Evolutionary conservation across 1,140 invertebrate genomes (phyloP).

Genomic region (Papilio helenus): DNA sequence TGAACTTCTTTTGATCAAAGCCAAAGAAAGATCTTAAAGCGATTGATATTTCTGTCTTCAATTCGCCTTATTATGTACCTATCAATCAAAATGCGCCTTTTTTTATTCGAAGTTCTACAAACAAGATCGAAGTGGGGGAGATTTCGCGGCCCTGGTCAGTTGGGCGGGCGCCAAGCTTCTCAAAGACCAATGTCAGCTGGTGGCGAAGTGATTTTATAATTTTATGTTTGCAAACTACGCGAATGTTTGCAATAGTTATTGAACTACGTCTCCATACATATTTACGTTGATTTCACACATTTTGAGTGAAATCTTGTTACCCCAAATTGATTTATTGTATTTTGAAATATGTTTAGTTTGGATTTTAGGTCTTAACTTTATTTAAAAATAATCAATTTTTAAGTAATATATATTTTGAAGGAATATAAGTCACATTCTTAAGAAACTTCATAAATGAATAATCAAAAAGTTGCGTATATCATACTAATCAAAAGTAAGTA

Average conservation of each 20-base stretch:
- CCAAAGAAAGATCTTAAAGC: neutral
- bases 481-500: no score
- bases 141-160: neutral
- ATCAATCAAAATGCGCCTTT: constrained; percentile 12
- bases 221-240: neutral
- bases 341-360: no score
- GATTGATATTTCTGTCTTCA: neutral
- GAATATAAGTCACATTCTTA: no score
- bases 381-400: no score
- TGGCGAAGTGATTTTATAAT: neutral
- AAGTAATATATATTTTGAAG: no score
- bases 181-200: constrained; percentile 21
- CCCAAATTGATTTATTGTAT: no score
- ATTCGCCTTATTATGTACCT: neutral
- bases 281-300: no score
- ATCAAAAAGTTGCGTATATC: no score
- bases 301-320: neutral
- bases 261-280: neutral
- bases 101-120: neutral
- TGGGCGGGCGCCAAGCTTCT: constrained; percentile 3
- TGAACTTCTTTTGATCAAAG: no score
- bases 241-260: constrained; percentile 12
- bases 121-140: neutral
- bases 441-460: no score
- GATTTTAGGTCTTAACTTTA: no score